phyloP scores from a whole-genome alignment of 2,888 invertebrate genomes.

The Melinopterus prodromus region DNA sequence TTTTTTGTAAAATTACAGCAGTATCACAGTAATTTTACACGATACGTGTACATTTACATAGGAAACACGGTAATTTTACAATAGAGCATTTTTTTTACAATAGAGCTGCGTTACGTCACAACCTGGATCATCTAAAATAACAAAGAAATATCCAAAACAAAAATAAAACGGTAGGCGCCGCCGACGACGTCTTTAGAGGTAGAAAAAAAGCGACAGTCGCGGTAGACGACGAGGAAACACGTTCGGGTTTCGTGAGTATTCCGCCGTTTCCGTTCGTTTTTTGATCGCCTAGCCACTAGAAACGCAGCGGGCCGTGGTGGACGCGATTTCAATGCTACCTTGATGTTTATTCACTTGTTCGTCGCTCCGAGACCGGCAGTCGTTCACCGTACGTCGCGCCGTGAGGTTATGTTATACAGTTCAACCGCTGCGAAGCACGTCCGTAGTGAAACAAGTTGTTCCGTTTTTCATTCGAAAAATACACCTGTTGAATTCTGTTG shows the following conservation, averaged over 20 bases:
- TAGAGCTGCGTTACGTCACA: no score
- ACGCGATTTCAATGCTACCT: conserved; percentile 30
- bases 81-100: no score
- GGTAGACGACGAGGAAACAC: conserved; percentile 33
- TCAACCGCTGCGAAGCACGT: neutral
- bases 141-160: neutral
- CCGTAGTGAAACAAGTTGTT: conserved; percentile 16
- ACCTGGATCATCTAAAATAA: neutral
- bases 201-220: conserved; percentile 6
- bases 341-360: conserved; percentile 38
- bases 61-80: no score
- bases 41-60: no score
- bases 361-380: conserved; percentile 30
- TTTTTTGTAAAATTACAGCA: no score
- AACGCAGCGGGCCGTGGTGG: conserved; percentile 33
- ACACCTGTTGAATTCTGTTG: neutral
- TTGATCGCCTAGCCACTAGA: conserved; percentile 26
- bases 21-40: no score
- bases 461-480: neutral
- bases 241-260: conserved; percentile 35
- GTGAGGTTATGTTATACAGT: conserved; percentile 8
- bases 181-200: neutral
- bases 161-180: neutral
- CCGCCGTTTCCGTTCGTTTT: conserved; percentile 35
- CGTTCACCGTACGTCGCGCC: conserved; percentile 23